These are phyloP conservation scores for Mionectes olivaceus DNA, from an alignment of 2,797 vertebrate genomes.

Conservation along the genomic window DNA sequence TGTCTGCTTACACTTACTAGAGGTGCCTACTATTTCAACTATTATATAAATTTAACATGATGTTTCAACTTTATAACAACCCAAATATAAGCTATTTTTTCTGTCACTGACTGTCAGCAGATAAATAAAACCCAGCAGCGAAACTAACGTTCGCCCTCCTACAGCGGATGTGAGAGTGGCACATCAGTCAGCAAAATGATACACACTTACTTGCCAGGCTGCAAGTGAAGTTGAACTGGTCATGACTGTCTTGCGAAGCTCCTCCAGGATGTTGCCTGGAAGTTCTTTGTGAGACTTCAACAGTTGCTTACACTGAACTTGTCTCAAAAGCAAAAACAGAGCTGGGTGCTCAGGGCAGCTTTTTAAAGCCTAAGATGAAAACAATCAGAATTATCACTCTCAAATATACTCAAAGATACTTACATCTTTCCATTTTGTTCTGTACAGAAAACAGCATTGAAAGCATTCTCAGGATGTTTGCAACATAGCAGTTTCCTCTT, in stretches of 20 bases:
- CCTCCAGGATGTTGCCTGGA: slow-evolving; percentile 85
- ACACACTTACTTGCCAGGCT: slow-evolving; percentile 90
- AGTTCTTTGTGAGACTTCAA: slow-evolving; percentile 81
- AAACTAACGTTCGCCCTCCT: not conserved
- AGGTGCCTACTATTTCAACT: not conserved
- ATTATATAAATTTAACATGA: not conserved
- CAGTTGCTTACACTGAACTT: slow-evolving; percentile 91
- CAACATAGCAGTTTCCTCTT: not conserved
- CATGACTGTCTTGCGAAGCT: slow-evolving; percentile 87
- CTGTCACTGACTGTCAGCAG: not conserved
- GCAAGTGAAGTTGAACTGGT: slow-evolving; percentile 86
- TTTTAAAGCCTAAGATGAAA: slow-evolving; percentile 84
- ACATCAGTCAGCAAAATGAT: not conserved
- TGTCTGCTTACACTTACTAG: not conserved
- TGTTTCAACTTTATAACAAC: not conserved
- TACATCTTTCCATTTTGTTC: not conserved
- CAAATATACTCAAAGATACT: not conserved
- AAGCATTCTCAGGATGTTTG: not conserved
- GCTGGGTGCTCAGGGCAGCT: slow-evolving; percentile 86
- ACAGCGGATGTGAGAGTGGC: accelerated
- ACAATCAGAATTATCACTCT: not conserved
- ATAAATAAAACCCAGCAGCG: not conserved
- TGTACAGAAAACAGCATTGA: not conserved
- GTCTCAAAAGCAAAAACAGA: slow-evolving; percentile 87
- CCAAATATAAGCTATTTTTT: not conserved